A percentile compares a stretch with the other conserved stretches of the same genome.
Conservation (phyloP, 1,140 invertebrate genomes). For the Drosophila bifasciata region DNA sequence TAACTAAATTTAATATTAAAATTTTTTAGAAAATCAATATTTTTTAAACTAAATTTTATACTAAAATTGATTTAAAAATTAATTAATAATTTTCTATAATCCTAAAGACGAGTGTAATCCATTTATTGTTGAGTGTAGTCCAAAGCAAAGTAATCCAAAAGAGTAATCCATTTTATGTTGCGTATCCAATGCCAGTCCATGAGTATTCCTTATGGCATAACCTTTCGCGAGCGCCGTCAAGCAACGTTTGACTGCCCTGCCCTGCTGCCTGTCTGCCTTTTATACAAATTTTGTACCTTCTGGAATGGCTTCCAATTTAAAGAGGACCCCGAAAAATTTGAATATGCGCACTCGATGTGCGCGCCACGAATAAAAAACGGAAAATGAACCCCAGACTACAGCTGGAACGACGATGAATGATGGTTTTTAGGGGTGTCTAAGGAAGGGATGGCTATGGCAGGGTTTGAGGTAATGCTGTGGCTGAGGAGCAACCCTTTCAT, state of each 20-base stretch:
- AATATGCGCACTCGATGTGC: conserved; percentile 67
- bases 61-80: too few relatives aligned
- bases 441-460: not conserved
- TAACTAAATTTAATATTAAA: too few relatives aligned
- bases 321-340: conserved; percentile 63
- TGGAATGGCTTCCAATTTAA: conserved; percentile 69
- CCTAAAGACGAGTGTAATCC: conserved; percentile 26
- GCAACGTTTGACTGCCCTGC: conserved; percentile 36
- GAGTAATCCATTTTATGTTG: too few relatives aligned
- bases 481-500: conserved; percentile 64
- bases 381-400: conserved; percentile 15
- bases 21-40: too few relatives aligned
- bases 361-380: conserved; percentile 25
- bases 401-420: not conserved
- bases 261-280: conserved; percentile 19
- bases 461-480: conserved; percentile 9
- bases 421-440: conserved; percentile 10
- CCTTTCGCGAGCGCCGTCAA: conserved; percentile 15
- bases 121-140: conserved; percentile 4
- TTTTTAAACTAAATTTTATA: too few relatives aligned
- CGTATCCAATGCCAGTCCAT: too few relatives aligned
- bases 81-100: too few relatives aligned
- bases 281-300: conserved; percentile 40
- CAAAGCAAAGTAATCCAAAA: conserved; percentile 25
- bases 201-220: conserved; percentile 22